These are phyloP conservation scores for Trachythela sp. DNA, from an alignment of 64 coral and sea anemone genomes.

Conservation along the genomic window DNA sequence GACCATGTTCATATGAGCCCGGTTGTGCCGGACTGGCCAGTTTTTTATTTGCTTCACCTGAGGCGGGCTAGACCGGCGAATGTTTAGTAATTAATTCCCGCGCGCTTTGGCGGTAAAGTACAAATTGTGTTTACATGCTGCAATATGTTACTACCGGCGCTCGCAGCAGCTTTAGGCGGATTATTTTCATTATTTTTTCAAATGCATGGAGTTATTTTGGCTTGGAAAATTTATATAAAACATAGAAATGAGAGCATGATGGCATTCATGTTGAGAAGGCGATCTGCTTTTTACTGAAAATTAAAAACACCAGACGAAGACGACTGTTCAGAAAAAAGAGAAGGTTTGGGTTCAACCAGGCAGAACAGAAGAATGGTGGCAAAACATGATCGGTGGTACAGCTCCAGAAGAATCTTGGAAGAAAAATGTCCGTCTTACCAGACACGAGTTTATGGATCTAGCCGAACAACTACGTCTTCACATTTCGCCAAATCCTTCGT, in stretches of 20 bases:
- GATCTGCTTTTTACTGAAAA: neutral
- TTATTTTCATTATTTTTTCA: neutral
- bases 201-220: neutral
- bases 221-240: neutral
- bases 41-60: no score
- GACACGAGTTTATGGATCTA: neutral
- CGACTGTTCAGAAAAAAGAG: neutral
- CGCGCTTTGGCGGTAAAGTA: no score
- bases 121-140: no score
- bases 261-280: neutral
- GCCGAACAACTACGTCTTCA: neutral
- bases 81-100: no score
- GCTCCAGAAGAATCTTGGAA: neutral
- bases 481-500: neutral
- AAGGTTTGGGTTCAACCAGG: neutral
- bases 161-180: neutral
- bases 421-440: neutral
- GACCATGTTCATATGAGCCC: no score
- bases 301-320: neutral
- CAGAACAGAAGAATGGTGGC: conserved; percentile 8
- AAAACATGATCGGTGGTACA: neutral
- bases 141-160: neutral
- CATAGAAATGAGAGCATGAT: neutral
- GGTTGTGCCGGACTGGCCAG: no score
- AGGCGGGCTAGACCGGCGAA: no score